phyloP scores from a whole-genome alignment of 2,797 vertebrate genomes.

The Myotis planiceps region DNA sequence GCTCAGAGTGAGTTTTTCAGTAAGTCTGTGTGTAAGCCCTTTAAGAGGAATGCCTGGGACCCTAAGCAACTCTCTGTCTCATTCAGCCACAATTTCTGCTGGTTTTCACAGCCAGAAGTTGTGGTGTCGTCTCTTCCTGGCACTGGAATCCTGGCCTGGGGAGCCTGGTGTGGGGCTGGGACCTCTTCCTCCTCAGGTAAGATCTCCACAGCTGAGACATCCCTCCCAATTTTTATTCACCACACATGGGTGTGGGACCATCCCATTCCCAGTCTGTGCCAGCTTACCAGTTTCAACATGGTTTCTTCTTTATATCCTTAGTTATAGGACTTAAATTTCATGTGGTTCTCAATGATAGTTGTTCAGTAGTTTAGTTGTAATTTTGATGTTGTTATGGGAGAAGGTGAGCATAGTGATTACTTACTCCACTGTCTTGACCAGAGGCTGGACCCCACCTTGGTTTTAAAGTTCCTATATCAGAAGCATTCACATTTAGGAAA shows the following conservation, averaged over 20 bases:
- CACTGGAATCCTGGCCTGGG: background rate
- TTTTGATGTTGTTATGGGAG: background rate
- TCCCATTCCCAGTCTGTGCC: background rate
- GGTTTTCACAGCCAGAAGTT: background rate
- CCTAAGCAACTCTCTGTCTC: background rate
- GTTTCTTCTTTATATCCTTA: background rate
- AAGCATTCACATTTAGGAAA: background rate
- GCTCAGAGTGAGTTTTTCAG: background rate
- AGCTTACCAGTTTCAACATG: background rate
- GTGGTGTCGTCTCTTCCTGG: background rate
- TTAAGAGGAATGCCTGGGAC: background rate
- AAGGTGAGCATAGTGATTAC: background rate
- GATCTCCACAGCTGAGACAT: background rate
- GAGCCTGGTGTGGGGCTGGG: background rate
- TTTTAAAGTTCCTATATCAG: conserved; percentile 51
- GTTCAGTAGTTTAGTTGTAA: background rate
- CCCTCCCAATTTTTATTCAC: background rate
- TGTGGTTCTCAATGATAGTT: background rate
- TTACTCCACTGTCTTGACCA: background rate
- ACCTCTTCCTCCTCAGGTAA: background rate
- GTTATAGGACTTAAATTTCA: background rate
- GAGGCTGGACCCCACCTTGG: background rate
- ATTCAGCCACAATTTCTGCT: background rate
- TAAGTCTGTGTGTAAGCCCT: background rate
- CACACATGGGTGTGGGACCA: background rate